phyloP scores from a whole-genome alignment of 2,888 invertebrate genomes.

The Heliothis peltigera region DNA sequence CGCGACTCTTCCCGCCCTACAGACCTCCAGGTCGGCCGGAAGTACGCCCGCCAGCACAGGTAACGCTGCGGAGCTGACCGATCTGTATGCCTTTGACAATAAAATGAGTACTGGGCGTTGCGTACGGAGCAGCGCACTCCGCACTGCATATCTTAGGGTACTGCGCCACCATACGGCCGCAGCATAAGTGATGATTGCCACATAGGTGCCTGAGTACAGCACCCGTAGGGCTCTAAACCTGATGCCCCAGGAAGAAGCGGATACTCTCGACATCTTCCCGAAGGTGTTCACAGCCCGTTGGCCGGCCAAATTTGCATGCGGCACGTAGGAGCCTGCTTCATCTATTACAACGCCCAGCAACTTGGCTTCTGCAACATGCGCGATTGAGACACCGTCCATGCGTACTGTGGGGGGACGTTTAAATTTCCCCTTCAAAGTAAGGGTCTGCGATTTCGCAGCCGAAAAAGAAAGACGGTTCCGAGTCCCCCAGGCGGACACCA shows the following conservation, averaged over 20 bases:
- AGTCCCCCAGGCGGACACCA: conserved; percentile 38
- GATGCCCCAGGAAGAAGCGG: conserved; percentile 58
- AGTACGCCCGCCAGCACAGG: conserved; percentile 40
- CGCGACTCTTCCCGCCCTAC: conserved; percentile 11
- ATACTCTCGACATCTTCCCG: conserved; percentile 58
- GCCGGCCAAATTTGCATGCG: conserved; percentile 46
- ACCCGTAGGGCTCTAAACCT: conserved; percentile 42
- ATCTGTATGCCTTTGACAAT: conserved; percentile 39
- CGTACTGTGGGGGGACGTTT: conserved; percentile 9
- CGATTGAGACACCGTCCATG: conserved; percentile 7
- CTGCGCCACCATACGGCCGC: no score
- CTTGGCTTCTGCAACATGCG: not conserved
- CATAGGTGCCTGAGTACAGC: conserved; percentile 13
- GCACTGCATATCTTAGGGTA: not conserved
- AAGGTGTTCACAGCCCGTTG: conserved; percentile 46
- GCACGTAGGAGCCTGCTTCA: conserved; percentile 17
- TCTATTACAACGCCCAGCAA: conserved; percentile 7
- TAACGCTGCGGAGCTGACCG: conserved; percentile 16
- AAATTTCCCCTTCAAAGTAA: conserved; percentile 38
- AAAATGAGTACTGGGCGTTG: conserved; percentile 21
- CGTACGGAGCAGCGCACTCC: conserved; percentile 8
- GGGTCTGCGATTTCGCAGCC: conserved; percentile 37
- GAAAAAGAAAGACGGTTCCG: conserved; percentile 56
- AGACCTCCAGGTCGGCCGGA: conserved; percentile 48
- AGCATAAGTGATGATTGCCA: conserved; percentile 41